Base-by-base conservation (phyloP, 2,113 vertebrate genomes). In the Axis porcinus region DNA sequence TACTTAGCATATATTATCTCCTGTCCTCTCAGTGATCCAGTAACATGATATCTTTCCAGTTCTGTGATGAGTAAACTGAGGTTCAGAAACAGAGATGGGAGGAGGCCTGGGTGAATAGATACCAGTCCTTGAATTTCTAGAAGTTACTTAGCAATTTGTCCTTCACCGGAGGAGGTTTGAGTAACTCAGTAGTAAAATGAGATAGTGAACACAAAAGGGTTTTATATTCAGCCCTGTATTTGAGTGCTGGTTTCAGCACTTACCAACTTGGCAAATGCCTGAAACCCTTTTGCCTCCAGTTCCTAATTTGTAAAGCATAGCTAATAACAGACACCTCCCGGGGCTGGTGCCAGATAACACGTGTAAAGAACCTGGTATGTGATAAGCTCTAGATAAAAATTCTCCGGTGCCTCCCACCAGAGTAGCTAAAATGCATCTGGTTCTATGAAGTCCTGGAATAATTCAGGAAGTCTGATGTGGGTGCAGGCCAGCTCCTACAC, bases 281-380 rank as follows among this genome's bases (percentile, higher is more conserved):
- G 40, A 93, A 91, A 93, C 40, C 40, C 21, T 95, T 58, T 86
- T 91, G 78, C 86, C 25, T 95, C 50, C 62, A 25, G 57, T 93
- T 95, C 93, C 95, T 98, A 87, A 97, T 96, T 95, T 97, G 95
- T 94, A 83, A 98, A 97, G 89, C 64, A 23, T 97, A 86, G 50
- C 89, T 95, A 89, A 82, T 91, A 91, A 76, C 60, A 91, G 89
- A 93, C 40, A 81, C 57, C 62, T 94, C 83, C 43, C 30, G 13
- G 28, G 67, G 19, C 30, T 82, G 85, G 27, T 50, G 50, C 25
- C 91, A 94, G 95, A 98, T 97, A 96, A 57, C 28, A 52, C 2
- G 67, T 70, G 45, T 89, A 58, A 98, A 97, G 88, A 95, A 95
- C 82, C 83, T 79, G 58, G 36, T 89, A 62, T 78, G 93, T 89